Conservation (phyloP, 2,113 vertebrate species). For the Chinchilla lanigera region DNA sequence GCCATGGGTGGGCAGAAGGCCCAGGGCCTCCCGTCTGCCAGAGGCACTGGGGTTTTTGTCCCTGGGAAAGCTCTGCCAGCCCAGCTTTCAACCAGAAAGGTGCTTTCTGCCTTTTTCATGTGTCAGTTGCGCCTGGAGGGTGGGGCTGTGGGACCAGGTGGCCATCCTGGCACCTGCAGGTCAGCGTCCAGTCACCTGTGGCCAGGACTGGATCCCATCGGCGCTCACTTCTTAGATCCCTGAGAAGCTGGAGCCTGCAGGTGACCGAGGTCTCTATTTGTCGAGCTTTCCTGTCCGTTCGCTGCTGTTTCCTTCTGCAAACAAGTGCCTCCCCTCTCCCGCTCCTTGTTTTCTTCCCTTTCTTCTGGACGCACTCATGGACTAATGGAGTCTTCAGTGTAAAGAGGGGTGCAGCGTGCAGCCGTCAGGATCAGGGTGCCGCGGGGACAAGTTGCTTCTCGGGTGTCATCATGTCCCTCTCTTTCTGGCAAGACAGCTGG, state of each 20-base stretch:
- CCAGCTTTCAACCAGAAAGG: not conserved
- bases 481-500: not conserved
- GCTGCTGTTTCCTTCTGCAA: not conserved
- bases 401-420: not conserved
- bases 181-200: not conserved
- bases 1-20: not conserved
- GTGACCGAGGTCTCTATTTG: too few relatives aligned
- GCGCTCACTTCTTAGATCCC: not conserved
- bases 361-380: not conserved
- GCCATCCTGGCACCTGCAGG: not conserved
- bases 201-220: fast-evolving
- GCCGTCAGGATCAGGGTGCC: not conserved
- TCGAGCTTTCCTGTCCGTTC: not conserved
- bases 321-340: too few relatives aligned
- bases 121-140: too few relatives aligned
- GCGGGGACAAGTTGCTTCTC: not conserved
- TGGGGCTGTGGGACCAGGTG: not conserved
- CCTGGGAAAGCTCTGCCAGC: not conserved
- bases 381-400: not conserved
- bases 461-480: not conserved
- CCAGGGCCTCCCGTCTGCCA: not conserved
- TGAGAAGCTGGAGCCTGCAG: not conserved
- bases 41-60: not conserved
- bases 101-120: not conserved
- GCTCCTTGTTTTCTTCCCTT: too few relatives aligned